Base-by-base conservation (phyloP, 2,797 vertebrate genomes). In the Sebastes alutus region DNA sequence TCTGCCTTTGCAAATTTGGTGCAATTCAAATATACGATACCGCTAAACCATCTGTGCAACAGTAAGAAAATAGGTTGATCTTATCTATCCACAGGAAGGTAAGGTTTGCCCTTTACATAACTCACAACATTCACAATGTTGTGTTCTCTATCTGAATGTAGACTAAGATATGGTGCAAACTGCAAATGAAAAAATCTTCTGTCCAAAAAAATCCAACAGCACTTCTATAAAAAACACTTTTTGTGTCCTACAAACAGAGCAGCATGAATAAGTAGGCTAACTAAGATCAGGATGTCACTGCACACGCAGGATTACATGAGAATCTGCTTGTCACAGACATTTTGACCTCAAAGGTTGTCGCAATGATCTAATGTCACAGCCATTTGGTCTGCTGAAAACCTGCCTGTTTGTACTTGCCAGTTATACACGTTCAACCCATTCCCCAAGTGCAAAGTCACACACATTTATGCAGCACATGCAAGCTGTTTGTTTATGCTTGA, bases 1-100 rank as follows among this genome's bases (percentile, higher is more conserved):
- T 80, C 23, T 60, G 64, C 35, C 11, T 63, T 59, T 85, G 72
- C 73, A 83, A 72, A 83, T 81, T 33, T 85, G 77, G 62, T 88
- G 88, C 81, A 84, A 32, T 33, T 49, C 29, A 77, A 78, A 77
- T 27, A 65, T 32, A 75, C 22, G 25, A 16, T 63, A 70, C 16
- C 3, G 1, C 52, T 65, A 55, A 61, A 80, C 72, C 81, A 86
- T 81, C 75, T 80, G 71, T 27, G 54, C 42, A 65, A 76, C 27
- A 66, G 29, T 10, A 61, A 29, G 6, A 58, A 49, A 65, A 38
- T 0, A 25, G 5, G 16, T 1, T 52, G 71, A 87, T 81, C 30
- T 55, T 54, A 86, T 88, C 72, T 49, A 20, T 27, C 14, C 18
- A 70, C 7, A 38, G 18, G 16, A 86, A 78, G 2, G 18, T 11